Percentiles rank a stretch among this genome's conserved stretches.
These are phyloP conservation scores for Oryzaephilus surinamensis DNA, from an alignment of 1,140 invertebrate genomes.

Conservation along the genomic window DNA sequence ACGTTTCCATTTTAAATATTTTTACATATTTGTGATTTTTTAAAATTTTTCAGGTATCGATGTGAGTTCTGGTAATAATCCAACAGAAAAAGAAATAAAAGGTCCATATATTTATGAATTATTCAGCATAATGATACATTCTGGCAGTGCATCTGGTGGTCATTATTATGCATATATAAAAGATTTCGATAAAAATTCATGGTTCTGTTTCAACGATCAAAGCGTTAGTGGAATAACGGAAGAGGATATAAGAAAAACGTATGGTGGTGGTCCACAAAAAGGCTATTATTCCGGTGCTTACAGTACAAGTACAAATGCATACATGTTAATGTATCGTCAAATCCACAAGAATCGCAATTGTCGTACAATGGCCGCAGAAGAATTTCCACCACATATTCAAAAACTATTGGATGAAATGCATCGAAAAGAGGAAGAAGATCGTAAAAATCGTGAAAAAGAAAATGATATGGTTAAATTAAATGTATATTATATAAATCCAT, in stretches of 20 bases:
- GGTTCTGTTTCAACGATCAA: conserved; percentile 81
- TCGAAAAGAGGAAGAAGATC: conserved; percentile 56
- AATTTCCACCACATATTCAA: conserved; percentile 69
- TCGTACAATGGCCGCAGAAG: conserved; percentile 51
- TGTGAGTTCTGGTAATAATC: conserved; percentile 29
- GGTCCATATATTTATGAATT: conserved; percentile 79
- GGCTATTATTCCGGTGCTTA: conserved; percentile 66
- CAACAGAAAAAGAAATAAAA: conserved; percentile 32
- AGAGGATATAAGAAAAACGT: conserved; percentile 77
- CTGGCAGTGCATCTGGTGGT: conserved; percentile 81
- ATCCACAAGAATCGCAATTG: conserved; percentile 62
- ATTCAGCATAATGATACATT: conserved; percentile 90
- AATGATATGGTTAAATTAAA: conserved; percentile 51
- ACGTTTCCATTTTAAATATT: background rate
- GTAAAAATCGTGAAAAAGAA: conserved; percentile 46
- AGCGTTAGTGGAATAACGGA: conserved; percentile 57
- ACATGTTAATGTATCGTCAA: conserved; percentile 88
- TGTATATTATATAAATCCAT: conserved; percentile 53
- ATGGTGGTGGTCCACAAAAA: conserved; percentile 61
- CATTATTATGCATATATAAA: conserved; percentile 94
- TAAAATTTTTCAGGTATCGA: conserved; percentile 23
- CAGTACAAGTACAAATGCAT: conserved; percentile 80
- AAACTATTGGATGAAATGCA: conserved; percentile 53
- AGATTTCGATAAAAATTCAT: conserved; percentile 64
- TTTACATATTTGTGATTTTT: background rate